phyloP scores from a whole-genome alignment of 1,140 invertebrate genomes.

The Holotrichia oblita region DNA sequence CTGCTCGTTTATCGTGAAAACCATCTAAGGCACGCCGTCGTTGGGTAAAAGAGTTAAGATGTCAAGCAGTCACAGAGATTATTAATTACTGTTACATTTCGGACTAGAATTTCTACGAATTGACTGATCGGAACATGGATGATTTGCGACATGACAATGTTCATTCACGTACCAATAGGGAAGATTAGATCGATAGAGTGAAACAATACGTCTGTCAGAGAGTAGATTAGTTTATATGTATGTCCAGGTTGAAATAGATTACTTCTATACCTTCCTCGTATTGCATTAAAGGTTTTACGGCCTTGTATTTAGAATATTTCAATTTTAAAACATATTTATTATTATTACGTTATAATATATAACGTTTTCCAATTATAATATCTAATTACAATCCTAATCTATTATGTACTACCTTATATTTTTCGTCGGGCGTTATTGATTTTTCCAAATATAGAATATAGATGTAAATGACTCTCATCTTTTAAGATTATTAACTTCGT shows the following conservation, averaged over 20 bases:
- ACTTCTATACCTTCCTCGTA: not conserved
- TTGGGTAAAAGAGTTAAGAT: constrained; percentile 33
- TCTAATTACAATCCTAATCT: not conserved
- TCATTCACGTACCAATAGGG: constrained; percentile 29
- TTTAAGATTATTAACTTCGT: not conserved
- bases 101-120: constrained; percentile 49
- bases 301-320: too few species aligned
- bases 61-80: constrained; percentile 42
- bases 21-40: constrained; percentile 9
- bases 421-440: not conserved
- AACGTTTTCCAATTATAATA: not conserved
- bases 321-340: not conserved
- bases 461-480: not conserved
- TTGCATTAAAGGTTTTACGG: not conserved
- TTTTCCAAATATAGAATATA: not conserved
- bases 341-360: not conserved
- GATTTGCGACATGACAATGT: constrained; percentile 43
- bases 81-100: constrained; percentile 49
- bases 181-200: constrained; percentile 26
- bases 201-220: constrained; percentile 23
- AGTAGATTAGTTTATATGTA: not conserved
- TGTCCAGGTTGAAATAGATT: not conserved
- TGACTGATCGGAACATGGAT: constrained; percentile 38
- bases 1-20: constrained; percentile 1
- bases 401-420: not conserved